Base-by-base conservation (phyloP, 2,113 vertebrate genomes). In the Ptychochromis oligacanthus region DNA sequence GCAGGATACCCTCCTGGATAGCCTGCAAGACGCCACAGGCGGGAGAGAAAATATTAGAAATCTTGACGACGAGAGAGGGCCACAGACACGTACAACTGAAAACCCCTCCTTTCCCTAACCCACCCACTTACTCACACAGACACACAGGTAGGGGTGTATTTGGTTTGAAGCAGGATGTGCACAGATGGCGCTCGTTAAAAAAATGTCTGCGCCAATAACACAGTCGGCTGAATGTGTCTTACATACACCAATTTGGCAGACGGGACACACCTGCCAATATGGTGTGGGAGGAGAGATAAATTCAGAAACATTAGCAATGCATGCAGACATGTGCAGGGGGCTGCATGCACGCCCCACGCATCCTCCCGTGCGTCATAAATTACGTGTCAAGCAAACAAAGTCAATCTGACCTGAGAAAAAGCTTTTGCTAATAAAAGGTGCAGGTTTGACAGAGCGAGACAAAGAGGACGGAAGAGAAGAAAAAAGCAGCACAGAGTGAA, bases 1-100 rank as follows among this genome's bases (percentile, higher is more conserved):
- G 98, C 95, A 7, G 97, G 97, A 85, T 99, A 99, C 61, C 97
- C 98, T 80, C 97, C 96, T 0, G 98, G 98, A 86, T 99, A 99
- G 94, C 98, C 98, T 99, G 91, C 1, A 87, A 88, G 65, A 61
- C 67, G 95, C 40, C 46, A 87, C 22, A 85, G 92, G 17, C 34
- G 31, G 79, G 52, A 84, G 31, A 77, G 5, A 84, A 77, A 26
- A 83, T 28, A 38, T 80, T 54, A 91, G 58, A 85, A 90, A 76
- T 20, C 38, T 67, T 59, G 85, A 64, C 52, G 49, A 49, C 82
- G 52, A 61, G 7, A 67, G 43, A 67, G 15, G 22, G 61, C 34
- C 12, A n/a, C 52, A 54, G 26, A 83, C 11, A 38, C 40, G 28
- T 38, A 70, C 26, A 72, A n/a, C 36, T 49, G 31, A 78, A 49